Percentiles rank a stretch among this genome's conserved stretches.
Conservation (phyloP, 2,888 invertebrate genomes). For the Entomobrya multifasciata region DNA sequence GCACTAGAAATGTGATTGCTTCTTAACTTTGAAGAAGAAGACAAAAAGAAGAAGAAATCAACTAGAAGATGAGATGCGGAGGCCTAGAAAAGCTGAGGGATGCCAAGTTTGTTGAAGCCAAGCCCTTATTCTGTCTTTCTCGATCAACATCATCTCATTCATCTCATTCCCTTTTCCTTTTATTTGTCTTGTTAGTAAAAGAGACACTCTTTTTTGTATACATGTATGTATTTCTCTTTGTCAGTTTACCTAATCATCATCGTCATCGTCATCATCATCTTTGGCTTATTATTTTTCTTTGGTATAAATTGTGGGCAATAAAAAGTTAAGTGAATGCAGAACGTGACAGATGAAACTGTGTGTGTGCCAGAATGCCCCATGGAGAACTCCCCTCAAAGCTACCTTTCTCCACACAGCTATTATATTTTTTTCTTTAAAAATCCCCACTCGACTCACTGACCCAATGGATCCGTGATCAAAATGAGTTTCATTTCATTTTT, state of each 20-base stretch:
- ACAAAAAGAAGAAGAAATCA: constrained; percentile 11
- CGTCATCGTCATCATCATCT: constrained; percentile 28
- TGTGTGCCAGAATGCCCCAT: constrained; percentile 50
- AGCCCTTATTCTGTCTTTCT: constrained; percentile 57
- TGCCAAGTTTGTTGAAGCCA: constrained; percentile 50
- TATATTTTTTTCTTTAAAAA: background rate
- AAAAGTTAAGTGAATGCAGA: constrained; percentile 61
- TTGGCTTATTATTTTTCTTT: constrained; percentile 9
- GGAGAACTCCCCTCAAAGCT: constrained; percentile 41
- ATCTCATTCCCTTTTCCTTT: constrained; percentile 51
- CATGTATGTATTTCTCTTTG: background rate
- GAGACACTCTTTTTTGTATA: constrained; percentile 32
- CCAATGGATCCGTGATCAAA: background rate
- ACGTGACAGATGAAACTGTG: constrained; percentile 63
- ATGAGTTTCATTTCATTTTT: background rate
- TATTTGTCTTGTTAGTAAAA: constrained; percentile 52
- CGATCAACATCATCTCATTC: constrained; percentile 33
- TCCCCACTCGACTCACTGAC: background rate
- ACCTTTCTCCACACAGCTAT: background rate
- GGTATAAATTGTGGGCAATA: constrained; percentile 33
- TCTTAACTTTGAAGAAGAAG: background rate
- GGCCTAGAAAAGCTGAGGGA: constrained; percentile 60
- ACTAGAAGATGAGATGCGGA: background rate
- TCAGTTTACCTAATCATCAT: background rate
- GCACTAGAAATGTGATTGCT: constrained; percentile 46